Conservation (phyloP, 2,113 vertebrate genomes). For the Balaenoptera acutorostrata region DNA sequence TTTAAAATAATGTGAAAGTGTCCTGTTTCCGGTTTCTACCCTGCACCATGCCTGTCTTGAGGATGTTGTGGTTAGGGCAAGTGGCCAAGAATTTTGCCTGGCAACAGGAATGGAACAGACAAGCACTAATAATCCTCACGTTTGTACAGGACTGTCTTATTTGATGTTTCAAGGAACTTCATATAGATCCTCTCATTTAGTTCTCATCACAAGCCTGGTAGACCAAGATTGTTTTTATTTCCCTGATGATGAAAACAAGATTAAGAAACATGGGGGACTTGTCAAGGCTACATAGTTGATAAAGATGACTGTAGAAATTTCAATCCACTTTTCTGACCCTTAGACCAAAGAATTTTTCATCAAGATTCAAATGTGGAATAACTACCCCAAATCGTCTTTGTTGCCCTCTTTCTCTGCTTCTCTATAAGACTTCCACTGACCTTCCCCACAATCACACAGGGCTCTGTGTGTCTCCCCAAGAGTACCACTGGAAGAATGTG, state of each 20-base stretch:
- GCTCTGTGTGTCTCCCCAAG: not conserved
- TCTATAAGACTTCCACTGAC: fast-evolving
- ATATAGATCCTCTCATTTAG: not conserved
- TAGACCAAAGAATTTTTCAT: not conserved
- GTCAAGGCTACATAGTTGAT: not conserved
- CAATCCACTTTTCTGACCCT: not conserved
- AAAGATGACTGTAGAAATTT: not conserved
- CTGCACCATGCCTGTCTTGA: slow-evolving; percentile 38
- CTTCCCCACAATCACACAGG: too few relatives aligned
- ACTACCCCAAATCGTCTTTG: not conserved
- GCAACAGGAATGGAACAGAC: slow-evolving; percentile 38
- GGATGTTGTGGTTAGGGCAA: slow-evolving; percentile 56
- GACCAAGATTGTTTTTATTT: not conserved
- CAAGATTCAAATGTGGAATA: not conserved
- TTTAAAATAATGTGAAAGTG: slow-evolving; percentile 70
- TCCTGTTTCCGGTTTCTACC: slow-evolving; percentile 62
- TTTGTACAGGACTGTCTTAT: slow-evolving; percentile 3
- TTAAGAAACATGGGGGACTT: not conserved
- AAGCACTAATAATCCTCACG: slow-evolving; percentile 13
- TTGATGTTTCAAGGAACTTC: not conserved
- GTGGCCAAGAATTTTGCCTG: slow-evolving; percentile 64
- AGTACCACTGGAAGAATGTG: not conserved
- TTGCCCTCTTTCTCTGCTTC: not conserved
- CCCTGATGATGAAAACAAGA: not conserved
- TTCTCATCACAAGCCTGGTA: not conserved